Evolutionary conservation across 2,113 vertebrate species (phyloP).

Genomic region (Syrrhaptes paradoxus): DNA sequence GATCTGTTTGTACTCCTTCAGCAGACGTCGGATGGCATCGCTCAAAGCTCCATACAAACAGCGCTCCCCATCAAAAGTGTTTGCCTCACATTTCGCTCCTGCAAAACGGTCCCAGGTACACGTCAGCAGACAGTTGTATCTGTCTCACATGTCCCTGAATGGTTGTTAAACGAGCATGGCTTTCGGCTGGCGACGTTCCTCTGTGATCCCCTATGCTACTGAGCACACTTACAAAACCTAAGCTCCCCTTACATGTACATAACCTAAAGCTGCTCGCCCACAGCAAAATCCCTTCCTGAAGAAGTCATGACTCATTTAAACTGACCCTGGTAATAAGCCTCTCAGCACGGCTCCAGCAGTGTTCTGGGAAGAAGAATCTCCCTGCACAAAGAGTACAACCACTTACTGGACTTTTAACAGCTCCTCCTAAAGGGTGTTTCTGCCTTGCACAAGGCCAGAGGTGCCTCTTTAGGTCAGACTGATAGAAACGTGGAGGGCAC

Average conservation of each 20-base stretch:
- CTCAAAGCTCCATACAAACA: constrained; percentile 92
- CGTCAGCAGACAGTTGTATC: background rate
- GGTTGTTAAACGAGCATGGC: rapidly evolving
- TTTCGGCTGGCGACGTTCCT: background rate
- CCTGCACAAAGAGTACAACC: background rate
- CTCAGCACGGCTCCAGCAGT: background rate
- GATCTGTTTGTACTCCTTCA: constrained; percentile 95
- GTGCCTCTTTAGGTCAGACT: background rate
- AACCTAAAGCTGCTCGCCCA: background rate
- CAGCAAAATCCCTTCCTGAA: background rate
- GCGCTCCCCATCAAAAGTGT: constrained; percentile 94
- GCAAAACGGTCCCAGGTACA: background rate
- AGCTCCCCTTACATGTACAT: background rate
- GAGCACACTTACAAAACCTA: background rate
- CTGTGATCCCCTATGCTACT: background rate
- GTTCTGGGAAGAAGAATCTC: background rate
- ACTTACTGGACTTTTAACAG: background rate
- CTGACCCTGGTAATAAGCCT: background rate
- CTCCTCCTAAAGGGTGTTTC: background rate
- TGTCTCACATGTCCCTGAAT: background rate
- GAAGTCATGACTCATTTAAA: background rate
- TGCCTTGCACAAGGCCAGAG: background rate
- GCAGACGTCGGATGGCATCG: constrained; percentile 86
- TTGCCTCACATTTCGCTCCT: constrained; percentile 96
- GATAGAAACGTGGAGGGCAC: background rate